Conservation (phyloP, 2,113 vertebrate species). For the Oncorhynchus kisutch region DNA sequence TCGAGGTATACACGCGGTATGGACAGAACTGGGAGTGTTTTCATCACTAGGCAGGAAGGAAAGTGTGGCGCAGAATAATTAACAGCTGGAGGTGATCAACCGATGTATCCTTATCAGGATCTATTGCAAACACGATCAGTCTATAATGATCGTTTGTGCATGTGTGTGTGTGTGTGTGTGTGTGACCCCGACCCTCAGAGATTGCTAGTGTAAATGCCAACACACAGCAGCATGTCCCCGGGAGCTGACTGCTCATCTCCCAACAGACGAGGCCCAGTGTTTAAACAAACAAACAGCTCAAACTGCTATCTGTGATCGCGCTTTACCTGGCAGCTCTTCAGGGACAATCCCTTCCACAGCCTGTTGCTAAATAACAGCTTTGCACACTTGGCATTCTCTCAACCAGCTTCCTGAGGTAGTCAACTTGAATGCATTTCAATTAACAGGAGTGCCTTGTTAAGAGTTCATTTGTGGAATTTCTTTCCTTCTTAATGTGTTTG, state of each 20-base stretch:
- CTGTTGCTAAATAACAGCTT: conserved; percentile 31
- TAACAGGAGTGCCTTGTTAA: too few species aligned
- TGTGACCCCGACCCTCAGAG: conserved; percentile 5
- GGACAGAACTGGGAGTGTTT: background rate
- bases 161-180: background rate
- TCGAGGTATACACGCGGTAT: conserved; percentile 25
- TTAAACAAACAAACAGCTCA: conserved; percentile 69
- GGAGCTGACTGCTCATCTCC: conserved; percentile 66
- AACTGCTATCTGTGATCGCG: conserved; percentile 61
- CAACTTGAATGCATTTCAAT: too few species aligned
- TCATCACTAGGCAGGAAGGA: background rate
- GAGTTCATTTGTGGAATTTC: too few species aligned
- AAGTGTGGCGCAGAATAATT: conserved; percentile 9
- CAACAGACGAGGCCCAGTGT: conserved; percentile 61
- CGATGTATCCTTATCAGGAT: background rate
- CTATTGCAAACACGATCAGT: too few species aligned
- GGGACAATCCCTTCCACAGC: conserved; percentile 69
- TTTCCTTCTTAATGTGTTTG: too few species aligned
- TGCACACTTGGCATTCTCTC: too few species aligned
- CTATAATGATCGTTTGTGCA: background rate
- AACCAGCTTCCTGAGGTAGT: too few species aligned
- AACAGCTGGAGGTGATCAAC: background rate
- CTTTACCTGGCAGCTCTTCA: conserved; percentile 56
- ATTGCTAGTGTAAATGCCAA: conserved; percentile 50
- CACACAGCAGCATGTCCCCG: conserved; percentile 44